Percentiles rank a stretch among this genome's conserved stretches.
These are phyloP conservation scores for Suncus etruscus DNA, from an alignment of 2,113 vertebrate species.

Conservation along the genomic window DNA sequence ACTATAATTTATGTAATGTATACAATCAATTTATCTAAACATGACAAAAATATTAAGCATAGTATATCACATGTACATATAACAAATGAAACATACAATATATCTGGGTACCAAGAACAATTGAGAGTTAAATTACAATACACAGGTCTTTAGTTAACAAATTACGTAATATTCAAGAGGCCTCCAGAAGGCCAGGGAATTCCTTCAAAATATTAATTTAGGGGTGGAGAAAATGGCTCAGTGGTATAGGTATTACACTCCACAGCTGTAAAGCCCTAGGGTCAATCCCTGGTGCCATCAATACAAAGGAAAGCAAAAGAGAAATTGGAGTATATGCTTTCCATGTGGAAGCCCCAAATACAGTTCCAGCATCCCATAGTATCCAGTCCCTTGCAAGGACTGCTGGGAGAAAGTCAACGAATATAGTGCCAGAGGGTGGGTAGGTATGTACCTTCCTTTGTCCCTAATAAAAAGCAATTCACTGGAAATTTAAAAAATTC, in stretches of 20 bases:
- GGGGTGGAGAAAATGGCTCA: too few species aligned
- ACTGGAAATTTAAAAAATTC: constrained; percentile 14
- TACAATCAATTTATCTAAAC: constrained; percentile 43
- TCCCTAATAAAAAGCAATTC: not conserved
- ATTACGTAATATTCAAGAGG: not conserved
- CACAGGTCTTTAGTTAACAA: not conserved
- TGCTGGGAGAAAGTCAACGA: too few species aligned
- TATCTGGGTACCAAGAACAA: not conserved
- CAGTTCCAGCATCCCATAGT: too few species aligned
- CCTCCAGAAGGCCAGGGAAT: constrained; percentile 9
- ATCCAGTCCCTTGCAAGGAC: too few species aligned
- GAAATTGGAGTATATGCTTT: too few species aligned
- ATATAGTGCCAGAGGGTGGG: too few species aligned
- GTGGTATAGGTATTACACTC: too few species aligned
- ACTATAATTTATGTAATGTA: not conserved
- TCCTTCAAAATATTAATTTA: not conserved
- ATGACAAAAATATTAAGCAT: constrained; percentile 6
- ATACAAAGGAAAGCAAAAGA: too few species aligned
- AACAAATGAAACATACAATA: not conserved
- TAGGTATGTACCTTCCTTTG: too few species aligned
- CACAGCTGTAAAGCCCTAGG: too few species aligned
- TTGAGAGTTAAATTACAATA: constrained; percentile 46
- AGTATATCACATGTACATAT: not conserved
- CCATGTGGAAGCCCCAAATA: too few species aligned
- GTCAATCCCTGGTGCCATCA: too few species aligned